phyloP scores from a whole-genome alignment of 2,888 invertebrate species.

The Caenorhabditis zanzibari region DNA sequence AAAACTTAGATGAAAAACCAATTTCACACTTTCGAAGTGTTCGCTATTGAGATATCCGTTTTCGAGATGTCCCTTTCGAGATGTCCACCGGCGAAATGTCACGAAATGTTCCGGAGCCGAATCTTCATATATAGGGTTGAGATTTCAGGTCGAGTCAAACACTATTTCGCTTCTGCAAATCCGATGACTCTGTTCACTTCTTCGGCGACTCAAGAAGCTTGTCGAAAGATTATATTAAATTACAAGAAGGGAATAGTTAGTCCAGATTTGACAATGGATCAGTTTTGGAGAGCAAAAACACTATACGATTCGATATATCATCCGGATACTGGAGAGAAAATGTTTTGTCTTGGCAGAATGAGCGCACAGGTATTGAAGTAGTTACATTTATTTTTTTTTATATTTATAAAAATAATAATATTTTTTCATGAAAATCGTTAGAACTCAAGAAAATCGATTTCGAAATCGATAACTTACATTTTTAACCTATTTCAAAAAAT shows the following conservation, averaged over 20 bases:
- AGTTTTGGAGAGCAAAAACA: conserved; percentile 93
- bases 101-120: neutral
- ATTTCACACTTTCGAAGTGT: no score
- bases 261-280: conserved; percentile 88
- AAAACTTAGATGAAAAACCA: no score
- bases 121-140: neutral
- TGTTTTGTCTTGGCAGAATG: conserved; percentile 95
- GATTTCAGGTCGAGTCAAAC: conserved; percentile 89
- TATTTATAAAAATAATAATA: no score
- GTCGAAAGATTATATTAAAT: conserved; percentile 89
- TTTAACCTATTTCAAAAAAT: no score
- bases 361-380: conserved; percentile 95
- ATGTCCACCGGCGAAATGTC: neutral
- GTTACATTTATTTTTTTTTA: neutral
- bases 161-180: conserved; percentile 94
- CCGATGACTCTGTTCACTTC: conserved; percentile 92
- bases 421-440: no score
- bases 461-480: no score
- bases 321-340: conserved; percentile 97
- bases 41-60: no score
- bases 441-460: no score
- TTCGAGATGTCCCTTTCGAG: no score
- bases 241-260: conserved; percentile 87
- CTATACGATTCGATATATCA: conserved; percentile 98
- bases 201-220: conserved; percentile 88